Base-by-base conservation (phyloP, 2,797 vertebrate species). In the Gymnoscopelus microlampas region DNA sequence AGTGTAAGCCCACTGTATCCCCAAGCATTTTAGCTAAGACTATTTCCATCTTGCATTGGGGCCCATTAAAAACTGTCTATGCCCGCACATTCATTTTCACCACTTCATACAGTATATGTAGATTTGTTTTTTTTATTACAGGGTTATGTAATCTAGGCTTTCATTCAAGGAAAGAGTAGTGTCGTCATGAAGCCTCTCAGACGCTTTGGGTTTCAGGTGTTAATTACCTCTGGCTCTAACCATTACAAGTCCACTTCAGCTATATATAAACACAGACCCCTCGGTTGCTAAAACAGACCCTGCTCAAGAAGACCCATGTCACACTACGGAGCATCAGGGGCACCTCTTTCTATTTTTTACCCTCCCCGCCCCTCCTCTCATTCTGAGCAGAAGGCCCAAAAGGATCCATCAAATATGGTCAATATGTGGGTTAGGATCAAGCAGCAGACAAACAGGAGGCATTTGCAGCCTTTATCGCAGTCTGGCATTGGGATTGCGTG, bases 401-500 rank as follows among this genome's bases (percentile, higher is more conserved):
- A 86, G 73, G 79, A 82, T 80, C 49, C 70, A 88, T 88, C 66
- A 81, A 71, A 88, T 78, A 63, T 60, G 81, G 80, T 72, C 44
- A 60, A n/a, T 26, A 78, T 77, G 81, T 73, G 70, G 70, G 80
- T 80, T 64, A 62, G 51, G 80, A 87, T 87, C 70, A 82, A 73
- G 76, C 78, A 76, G 77, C 60, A 80, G 82, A 74, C 74, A 58
- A 44, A 44, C 68, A 7, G 79, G 80, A 80, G 78, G 80, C 86
- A 83, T 89, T 87, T 87, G 86, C 87, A 87, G 85, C 74, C 86
- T 78, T 88, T 70, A 60, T 84, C 75, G 63, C 84, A 68, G 85
- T 82, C 83, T 82, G 83, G 88, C 77, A 79, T 79, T 79, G 80
- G 77, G 78, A 89, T 74, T 82, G 88, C 61, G 89, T 91, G 85